A percentile compares a stretch with the other conserved stretches of the same genome.
These are phyloP conservation scores for Trachemys scripta DNA, from an alignment of 2,113 vertebrate genomes.

Conservation along the genomic window DNA sequence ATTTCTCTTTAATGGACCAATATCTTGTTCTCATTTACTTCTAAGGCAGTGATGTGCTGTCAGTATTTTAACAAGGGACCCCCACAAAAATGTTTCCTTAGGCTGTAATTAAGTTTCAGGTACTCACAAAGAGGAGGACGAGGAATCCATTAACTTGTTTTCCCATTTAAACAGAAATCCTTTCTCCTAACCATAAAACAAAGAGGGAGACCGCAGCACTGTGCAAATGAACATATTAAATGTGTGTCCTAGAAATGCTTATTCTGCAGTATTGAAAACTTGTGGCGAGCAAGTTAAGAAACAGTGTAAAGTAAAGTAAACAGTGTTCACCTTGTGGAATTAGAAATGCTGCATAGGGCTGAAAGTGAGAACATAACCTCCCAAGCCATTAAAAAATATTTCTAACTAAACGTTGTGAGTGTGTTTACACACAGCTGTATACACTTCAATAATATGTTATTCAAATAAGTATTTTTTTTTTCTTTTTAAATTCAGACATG, in stretches of 20 bases:
- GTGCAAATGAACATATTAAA: not conserved
- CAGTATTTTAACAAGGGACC: not conserved
- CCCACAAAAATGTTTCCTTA: not conserved
- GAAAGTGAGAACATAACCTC: not conserved
- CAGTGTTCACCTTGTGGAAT: not conserved
- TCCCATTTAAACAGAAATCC: not conserved
- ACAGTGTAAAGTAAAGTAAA: not conserved
- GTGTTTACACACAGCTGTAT: not conserved
- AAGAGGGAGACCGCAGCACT: not conserved
- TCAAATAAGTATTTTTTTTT: not conserved
- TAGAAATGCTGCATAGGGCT: not conserved
- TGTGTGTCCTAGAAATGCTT: not conserved
- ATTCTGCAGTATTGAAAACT: not conserved
- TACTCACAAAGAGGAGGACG: not conserved
- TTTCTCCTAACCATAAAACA: not conserved
- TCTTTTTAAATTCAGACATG: not conserved
- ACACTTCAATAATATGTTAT: not conserved
- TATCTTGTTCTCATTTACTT: conserved; percentile 18
- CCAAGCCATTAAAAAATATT: not conserved
- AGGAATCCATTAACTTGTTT: not conserved
- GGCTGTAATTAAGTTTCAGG: not conserved
- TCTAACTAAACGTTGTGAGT: not conserved
- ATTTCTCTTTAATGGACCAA: not conserved
- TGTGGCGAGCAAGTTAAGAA: not conserved
- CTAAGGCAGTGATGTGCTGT: rapidly evolving